Percentiles rank a stretch among this genome's conserved stretches.
Conservation (phyloP, 2,113 vertebrate species). For the Actenoides hombroni region DNA sequence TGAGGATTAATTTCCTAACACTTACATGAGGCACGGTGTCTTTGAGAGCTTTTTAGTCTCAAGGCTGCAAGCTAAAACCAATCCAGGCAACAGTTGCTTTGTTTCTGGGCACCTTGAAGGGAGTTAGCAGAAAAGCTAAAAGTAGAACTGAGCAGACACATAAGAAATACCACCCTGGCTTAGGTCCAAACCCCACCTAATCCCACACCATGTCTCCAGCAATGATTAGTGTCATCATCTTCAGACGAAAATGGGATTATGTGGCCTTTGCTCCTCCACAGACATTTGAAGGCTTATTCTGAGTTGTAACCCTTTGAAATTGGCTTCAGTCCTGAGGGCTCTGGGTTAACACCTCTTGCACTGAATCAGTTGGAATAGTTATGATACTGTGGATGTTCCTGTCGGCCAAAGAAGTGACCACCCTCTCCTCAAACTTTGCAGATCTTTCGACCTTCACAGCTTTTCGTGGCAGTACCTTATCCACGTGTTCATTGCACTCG, state of each 20-base stretch:
- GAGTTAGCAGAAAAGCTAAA: neutral
- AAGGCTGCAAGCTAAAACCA: neutral
- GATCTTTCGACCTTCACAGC: neutral
- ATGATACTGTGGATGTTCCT: neutral
- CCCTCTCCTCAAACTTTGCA: neutral
- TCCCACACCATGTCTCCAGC: neutral
- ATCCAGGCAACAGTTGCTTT: neutral
- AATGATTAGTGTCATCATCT: neutral
- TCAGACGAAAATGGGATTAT: neutral
- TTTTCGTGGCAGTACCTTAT: neutral
- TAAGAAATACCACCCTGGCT: neutral
- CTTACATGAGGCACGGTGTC: neutral
- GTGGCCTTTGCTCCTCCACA: neutral
- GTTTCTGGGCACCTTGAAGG: neutral
- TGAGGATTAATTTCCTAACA: neutral
- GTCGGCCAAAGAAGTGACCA: neutral
- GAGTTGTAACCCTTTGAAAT: neutral
- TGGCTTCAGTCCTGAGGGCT: neutral
- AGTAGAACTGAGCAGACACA: neutral
- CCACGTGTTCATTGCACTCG: neutral
- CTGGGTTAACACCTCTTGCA: neutral
- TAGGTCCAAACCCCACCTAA: neutral
- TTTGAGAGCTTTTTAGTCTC: neutral
- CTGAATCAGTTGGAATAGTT: neutral
- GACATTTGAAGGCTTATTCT: neutral